These are phyloP conservation scores for Pipistrellus pygmaeus DNA, from an alignment of 2,797 vertebrate species.

Conservation along the genomic window DNA sequence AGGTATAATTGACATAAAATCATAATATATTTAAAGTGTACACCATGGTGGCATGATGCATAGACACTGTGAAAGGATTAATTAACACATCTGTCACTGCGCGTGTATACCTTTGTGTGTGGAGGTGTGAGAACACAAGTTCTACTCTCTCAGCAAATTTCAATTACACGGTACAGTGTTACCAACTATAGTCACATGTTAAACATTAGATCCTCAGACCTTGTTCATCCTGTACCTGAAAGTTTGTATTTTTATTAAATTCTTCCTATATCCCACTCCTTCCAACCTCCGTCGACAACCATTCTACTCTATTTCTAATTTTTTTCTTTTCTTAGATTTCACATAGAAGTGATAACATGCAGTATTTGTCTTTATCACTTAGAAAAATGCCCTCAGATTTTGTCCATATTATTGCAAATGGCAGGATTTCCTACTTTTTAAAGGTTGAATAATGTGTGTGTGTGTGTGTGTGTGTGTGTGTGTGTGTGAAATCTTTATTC, in stretches of 20 bases:
- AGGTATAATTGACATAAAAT: neutral
- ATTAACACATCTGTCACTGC: neutral
- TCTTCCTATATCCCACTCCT: neutral
- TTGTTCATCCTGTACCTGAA: neutral
- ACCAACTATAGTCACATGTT: neutral
- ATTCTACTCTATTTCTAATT: neutral
- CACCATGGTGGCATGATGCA: neutral
- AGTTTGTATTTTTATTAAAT: neutral
- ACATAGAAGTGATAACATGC: neutral
- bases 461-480: neutral
- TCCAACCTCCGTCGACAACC: neutral
- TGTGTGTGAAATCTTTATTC: neutral
- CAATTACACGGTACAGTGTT: neutral
- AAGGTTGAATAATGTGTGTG: neutral
- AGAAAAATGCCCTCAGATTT: neutral
- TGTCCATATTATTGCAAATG: neutral
- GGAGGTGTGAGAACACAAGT: neutral
- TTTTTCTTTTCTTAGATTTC: neutral
- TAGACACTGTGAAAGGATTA: neutral
- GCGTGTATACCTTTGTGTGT: neutral
- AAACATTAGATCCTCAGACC: neutral
- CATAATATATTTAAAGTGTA: neutral
- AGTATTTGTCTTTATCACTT: slow-evolving; percentile 5
- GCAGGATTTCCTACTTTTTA: neutral
- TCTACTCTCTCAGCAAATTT: slow-evolving; percentile 4